Conservation (phyloP, 2,113 vertebrate species). For the Gnathonemus echidnorhynchus region DNA sequence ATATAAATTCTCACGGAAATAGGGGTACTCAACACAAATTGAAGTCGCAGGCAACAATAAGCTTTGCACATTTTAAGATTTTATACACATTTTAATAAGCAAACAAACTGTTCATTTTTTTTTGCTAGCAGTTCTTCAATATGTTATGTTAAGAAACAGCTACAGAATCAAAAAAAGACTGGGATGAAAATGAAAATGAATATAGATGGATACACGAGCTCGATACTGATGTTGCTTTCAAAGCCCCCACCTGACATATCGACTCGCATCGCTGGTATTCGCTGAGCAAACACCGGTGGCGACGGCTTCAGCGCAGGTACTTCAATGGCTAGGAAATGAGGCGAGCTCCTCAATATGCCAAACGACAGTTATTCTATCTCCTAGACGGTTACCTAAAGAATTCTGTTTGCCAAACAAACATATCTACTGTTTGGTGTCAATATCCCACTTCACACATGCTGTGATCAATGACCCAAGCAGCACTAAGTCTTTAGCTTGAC, state of each 20-base stretch:
- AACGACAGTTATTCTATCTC: not conserved
- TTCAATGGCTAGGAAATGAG: not conserved
- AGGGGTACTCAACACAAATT: not conserved
- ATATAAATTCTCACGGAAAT: not conserved
- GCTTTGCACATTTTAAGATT: not conserved
- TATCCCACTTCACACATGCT: not conserved
- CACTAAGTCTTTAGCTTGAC: not conserved
- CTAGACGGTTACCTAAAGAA: not conserved
- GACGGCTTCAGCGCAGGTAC: not conserved
- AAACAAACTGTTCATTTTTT: not conserved
- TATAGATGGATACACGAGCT: not conserved
- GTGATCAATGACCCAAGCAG: not conserved
- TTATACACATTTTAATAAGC: not conserved
- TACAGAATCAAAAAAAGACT: not conserved
- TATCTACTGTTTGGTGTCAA: not conserved
- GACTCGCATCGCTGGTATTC: not conserved
- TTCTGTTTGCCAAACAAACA: not conserved
- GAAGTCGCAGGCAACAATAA: not conserved
- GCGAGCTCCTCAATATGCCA: not conserved
- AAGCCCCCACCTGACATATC: not conserved
- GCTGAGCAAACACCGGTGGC: not conserved
- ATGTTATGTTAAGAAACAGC: not conserved
- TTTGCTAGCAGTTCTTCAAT: not conserved
- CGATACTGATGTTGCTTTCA: not conserved
- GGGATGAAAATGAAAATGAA: not conserved